Evolutionary conservation across 2,797 vertebrate species (phyloP).

Genomic region (Pagetopsis macropterus): DNA sequence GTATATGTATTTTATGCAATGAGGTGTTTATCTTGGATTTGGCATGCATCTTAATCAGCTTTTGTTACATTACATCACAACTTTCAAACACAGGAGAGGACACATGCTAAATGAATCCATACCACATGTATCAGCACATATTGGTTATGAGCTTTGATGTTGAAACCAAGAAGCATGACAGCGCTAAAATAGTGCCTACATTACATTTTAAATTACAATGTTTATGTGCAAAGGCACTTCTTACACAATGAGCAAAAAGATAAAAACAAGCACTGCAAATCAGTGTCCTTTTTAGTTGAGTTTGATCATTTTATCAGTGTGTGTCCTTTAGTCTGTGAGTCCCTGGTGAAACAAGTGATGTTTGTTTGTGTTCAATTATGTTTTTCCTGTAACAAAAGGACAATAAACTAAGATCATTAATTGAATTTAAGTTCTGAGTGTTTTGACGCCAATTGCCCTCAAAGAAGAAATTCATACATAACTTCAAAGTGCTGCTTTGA

Average conservation of each 20-base stretch:
- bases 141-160: slow-evolving; percentile 52
- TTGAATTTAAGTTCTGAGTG: not conserved
- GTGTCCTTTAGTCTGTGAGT: too few species aligned
- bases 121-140: slow-evolving; percentile 16
- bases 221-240: not conserved
- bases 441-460: not conserved
- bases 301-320: not conserved
- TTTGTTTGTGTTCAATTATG: not conserved
- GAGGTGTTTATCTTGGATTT: slow-evolving; percentile 11
- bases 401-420: not conserved
- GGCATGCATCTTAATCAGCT: slow-evolving; percentile 1
- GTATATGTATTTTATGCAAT: not conserved
- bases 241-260: not conserved
- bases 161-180: slow-evolving; percentile 34
- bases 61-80: not conserved
- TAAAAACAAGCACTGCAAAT: not conserved
- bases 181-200: not conserved
- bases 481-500: not conserved
- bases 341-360: not conserved
- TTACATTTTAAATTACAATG: not conserved
- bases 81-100: slow-evolving; percentile 8
- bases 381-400: not conserved
- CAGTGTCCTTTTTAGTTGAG: not conserved
- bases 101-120: slow-evolving; percentile 24
- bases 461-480: not conserved